These are phyloP conservation scores for Gymnoscopelus braueri DNA, from an alignment of 2,797 vertebrate species.

Conservation along the genomic window DNA sequence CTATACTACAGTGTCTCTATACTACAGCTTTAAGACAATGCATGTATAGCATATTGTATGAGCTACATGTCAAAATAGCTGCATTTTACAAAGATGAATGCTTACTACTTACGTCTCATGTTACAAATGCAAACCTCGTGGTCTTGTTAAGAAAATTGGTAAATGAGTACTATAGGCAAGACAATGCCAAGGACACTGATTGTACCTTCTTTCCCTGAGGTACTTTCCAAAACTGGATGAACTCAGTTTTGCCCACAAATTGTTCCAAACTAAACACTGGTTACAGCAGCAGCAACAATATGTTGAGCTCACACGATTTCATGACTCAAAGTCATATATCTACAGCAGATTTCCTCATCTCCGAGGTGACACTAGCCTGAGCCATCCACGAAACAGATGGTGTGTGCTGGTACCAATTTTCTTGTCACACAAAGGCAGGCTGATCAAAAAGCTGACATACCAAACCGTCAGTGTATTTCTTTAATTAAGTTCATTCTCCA, in stretches of 20 bases:
- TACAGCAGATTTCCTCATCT: slow-evolving; percentile 28
- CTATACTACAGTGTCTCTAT: too few relatives aligned
- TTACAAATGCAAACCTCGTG: slow-evolving; percentile 9
- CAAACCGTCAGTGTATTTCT: background rate
- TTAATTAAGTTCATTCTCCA: background rate
- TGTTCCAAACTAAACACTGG: slow-evolving; percentile 11
- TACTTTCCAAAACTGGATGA: slow-evolving; percentile 28
- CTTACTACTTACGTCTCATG: background rate
- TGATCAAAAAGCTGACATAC: background rate
- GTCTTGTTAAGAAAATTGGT: background rate
- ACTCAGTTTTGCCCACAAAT: slow-evolving; percentile 36
- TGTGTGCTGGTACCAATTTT: background rate
- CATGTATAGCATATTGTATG: too few relatives aligned
- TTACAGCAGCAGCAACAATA: too few relatives aligned
- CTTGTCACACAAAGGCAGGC: background rate
- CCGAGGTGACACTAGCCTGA: slow-evolving; percentile 20
- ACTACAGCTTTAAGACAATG: too few relatives aligned
- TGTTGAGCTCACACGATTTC: slow-evolving; percentile 47
- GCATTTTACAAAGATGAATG: too few relatives aligned
- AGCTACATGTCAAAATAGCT: too few relatives aligned
- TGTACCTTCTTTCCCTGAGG: too few relatives aligned
- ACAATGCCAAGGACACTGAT: too few relatives aligned
- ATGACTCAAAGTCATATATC: slow-evolving; percentile 47
- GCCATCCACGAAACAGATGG: background rate
- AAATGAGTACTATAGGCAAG: too few relatives aligned